Base-by-base conservation (phyloP, 2,113 vertebrate species). In the Poecilia latipinna region DNA sequence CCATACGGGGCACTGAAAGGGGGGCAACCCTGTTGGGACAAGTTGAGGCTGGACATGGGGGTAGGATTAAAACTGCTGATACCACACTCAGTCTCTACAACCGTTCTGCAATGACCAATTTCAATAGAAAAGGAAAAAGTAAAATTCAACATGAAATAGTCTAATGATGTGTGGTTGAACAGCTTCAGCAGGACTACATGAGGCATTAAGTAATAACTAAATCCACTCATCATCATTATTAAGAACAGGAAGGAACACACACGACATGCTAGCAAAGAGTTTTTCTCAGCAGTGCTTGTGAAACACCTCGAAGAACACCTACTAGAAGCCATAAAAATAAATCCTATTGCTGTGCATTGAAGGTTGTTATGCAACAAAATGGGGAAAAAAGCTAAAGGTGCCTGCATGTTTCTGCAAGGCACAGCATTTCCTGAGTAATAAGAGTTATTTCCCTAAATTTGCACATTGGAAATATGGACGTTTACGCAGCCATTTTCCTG, bases 1-100 rank as follows among this genome's bases (percentile, higher is more conserved):
- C 42, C 44, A 75, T 72, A 83, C 44, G 33, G 42, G 44, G 44
- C 63, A 61, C 11, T 11, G 35, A 37, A 10, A 37, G 35, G 35
- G 10, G 35, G 35, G 71, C 67, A 4, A 15, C n/a, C 24, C 32
- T 57, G 65, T 33, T 17, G 51, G 42, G 28, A 61, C 19, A 44
- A 19, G 10, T 37, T 42, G 39, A 42, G 13, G 13, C 13, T 15
- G 39, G 39, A 42, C 13, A 42, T 42, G 12, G 39, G 39, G 39
- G 11, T 12, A 4, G 39, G 39, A 15, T 42, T 42, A 42, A 15
- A 42, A 42, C 39, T 3, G 13, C 39, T 42, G 39, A 42, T 42
- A 15, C 12, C 39, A 4, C 48, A 42, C 13, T 42, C 12, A 15
- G 39, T 13, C 12, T 13, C 39, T 42, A 15, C 39, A 42, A 42